Base-by-base conservation (phyloP, 2,888 invertebrate species). In the Synergus itoensis region DNA sequence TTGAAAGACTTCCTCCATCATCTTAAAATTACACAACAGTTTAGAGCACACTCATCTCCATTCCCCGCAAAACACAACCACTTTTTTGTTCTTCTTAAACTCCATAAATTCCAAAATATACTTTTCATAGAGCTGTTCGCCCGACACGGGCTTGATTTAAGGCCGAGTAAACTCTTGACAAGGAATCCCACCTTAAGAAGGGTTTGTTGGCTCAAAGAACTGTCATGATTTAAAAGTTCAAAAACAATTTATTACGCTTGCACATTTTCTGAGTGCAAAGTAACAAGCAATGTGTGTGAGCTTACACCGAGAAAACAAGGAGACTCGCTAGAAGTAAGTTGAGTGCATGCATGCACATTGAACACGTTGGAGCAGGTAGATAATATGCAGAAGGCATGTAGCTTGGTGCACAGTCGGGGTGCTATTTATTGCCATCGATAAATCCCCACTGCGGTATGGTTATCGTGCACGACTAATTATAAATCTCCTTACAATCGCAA, bases 351-450 rank as follows among this genome's bases (percentile, higher is more conserved):
- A 41, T 12, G 41, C 2, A 57, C 18, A 57, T 4, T 18, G 53
- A n/a, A 53, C 8, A 53, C 5, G 53, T 53, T n/a, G 53, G 53
- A 18, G 53, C 53, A 57, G 53, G 53, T 18, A 57, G 53, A 57
- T 57, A 57, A 57, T 57, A 57, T 57, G 53, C 53, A 57, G 40
- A 9, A 65, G 65, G 18, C 18, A 65, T 65, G 41, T 18, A 65
- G 41, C 18, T 65, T 41, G 41, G 65, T 41, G 41, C 65, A 65
- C 65, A 43, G 65, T 65, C n/a, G 36, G 65, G 65, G 65, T 65
- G 65, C 41, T 65, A 65, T 65, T 65, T 65, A 65, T 65, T 65
- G 65, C 65, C 40, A 41, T 65, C 65, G 18, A 65, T 65, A 65
- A 65, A 65, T 65, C 41, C 43, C 18, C 18, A 65, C 40, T 40